A percentile compares a stretch with the other conserved stretches of the same genome.
phyloP scores from a whole-genome alignment of 2,797 vertebrate species.

The Sphaeramia orbicularis region DNA sequence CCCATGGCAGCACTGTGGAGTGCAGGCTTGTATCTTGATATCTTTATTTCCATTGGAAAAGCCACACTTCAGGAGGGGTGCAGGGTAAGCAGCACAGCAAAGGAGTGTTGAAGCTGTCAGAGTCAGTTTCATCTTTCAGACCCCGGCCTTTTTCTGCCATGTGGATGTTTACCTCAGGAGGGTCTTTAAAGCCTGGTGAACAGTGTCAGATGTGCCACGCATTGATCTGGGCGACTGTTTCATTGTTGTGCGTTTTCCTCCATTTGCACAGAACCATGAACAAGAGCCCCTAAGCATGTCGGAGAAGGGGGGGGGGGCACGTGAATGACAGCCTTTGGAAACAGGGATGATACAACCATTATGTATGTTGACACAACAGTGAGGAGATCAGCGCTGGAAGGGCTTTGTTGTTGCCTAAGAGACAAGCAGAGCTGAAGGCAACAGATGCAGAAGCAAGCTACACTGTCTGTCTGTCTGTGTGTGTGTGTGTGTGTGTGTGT shows the following conservation, averaged over 20 bases:
- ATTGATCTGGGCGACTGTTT: conserved; percentile 36
- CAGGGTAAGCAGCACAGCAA: neutral
- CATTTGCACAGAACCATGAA: conserved; percentile 51
- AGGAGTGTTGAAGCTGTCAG: conserved; percentile 25
- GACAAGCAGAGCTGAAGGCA: conserved; percentile 42
- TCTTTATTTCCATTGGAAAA: conserved; percentile 51
- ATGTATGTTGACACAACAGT: conserved; percentile 59
- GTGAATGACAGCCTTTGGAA: conserved; percentile 54
- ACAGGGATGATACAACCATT: conserved; percentile 54
- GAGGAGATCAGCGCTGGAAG: conserved; percentile 39
- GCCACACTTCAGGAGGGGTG: conserved; percentile 6
- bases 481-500: neutral
- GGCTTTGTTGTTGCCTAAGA: conserved; percentile 66
- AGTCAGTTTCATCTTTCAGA: conserved; percentile 49
- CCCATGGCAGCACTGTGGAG: conserved; percentile 45
- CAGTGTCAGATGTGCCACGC: conserved; percentile 43
- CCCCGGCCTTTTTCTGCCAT: conserved; percentile 33
- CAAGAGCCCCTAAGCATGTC: conserved; percentile 31
- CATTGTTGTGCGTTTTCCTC: conserved; percentile 28
- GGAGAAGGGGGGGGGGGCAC: conserved; percentile 20
- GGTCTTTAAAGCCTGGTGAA: conserved; percentile 56
- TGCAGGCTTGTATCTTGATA: conserved; percentile 35
- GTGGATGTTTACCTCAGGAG: conserved; percentile 56
- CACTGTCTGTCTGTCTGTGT: neutral
- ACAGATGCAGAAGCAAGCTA: conserved; percentile 23